Evolutionary conservation across 1,140 invertebrate genomes (phyloP), one percentile per base, ranked within the genome.

Genomic region (Nephila pilipes): DNA sequence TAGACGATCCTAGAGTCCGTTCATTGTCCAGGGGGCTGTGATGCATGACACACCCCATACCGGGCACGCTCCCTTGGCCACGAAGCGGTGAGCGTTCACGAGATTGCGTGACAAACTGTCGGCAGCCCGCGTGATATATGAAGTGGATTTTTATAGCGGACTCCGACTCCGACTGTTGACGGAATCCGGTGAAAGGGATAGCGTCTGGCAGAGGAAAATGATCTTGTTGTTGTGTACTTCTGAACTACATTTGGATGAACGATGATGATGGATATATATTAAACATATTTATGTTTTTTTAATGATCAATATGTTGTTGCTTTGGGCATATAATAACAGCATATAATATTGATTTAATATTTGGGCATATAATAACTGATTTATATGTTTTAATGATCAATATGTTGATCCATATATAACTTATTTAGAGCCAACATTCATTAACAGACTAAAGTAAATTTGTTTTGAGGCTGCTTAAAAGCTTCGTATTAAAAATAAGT

Each of bases 81-180:
- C 81, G 85, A 80, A 93, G 91, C 91, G 91, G 91, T 93, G 91
- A 93, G 83, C 90, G 90, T 92, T 92, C 90, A 75, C 90, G 83
- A 75, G 60, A 87, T 93, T 63, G 91, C 58, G 63, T 93, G 91
- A 93, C 83, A 93, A 93, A 87, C 91, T 93, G 91, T 93, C 85
- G 91, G 91, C 91, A 93, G 83, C 69, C 65, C 6, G 25, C 57
- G n/a, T 90, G 88, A 90, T 90, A 46, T 90, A 90, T 90, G 88
- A 60, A 65, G 63, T 58, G 83, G 54, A 85, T 75, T 75, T 75
- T 75, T 75, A 75, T 75, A 75, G 69, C 29, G 8, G 63, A n/a
- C 12, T 75, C 69, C 69, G 25, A 8, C n/a, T 36, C 46, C 38
- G n/a, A 10, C 38, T 81, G 80, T 75, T 75, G 69, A 75, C 69